Percentiles rank a stretch among this genome's conserved stretches.
These are phyloP conservation scores for Phasianus colchicus DNA, from an alignment of 2,113 vertebrate genomes.

Conservation along the genomic window DNA sequence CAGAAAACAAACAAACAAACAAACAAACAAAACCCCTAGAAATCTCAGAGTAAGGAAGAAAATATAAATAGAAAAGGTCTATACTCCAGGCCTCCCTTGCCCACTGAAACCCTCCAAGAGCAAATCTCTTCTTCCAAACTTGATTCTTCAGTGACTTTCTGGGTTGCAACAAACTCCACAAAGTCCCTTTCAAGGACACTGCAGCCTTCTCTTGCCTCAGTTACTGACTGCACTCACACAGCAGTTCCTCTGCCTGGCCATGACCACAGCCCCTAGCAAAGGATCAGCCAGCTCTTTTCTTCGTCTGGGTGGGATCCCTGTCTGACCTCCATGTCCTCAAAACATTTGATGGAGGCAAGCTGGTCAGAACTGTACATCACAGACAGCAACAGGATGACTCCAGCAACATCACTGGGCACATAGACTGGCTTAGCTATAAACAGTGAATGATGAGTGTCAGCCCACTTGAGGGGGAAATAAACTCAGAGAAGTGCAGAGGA, in stretches of 20 bases:
- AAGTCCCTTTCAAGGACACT: not conserved
- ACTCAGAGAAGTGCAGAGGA: not conserved
- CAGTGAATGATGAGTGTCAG: not conserved
- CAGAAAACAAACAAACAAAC: not conserved
- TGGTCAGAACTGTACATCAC: not conserved
- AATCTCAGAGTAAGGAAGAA: not conserved
- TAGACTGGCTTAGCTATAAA: not conserved
- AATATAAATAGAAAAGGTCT: not conserved
- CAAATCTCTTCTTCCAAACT: not conserved
- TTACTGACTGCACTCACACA: not conserved
- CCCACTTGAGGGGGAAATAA: fast-evolving
- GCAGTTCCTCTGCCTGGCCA: not conserved
- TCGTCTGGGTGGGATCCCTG: not conserved
- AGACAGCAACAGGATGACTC: not conserved
- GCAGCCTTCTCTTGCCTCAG: not conserved
- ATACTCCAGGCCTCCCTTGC: not conserved
- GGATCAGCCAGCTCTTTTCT: not conserved
- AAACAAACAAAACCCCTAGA: not conserved
- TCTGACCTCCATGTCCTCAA: not conserved
- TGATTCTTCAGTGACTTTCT: not conserved
- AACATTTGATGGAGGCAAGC: not conserved
- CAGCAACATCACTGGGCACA: fast-evolving
- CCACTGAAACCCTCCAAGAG: not conserved
- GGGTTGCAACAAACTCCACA: not conserved
- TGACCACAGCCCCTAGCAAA: not conserved